These are phyloP conservation scores for Arizona elegans DNA, from an alignment of 2,113 vertebrate species.

Conservation along the genomic window DNA sequence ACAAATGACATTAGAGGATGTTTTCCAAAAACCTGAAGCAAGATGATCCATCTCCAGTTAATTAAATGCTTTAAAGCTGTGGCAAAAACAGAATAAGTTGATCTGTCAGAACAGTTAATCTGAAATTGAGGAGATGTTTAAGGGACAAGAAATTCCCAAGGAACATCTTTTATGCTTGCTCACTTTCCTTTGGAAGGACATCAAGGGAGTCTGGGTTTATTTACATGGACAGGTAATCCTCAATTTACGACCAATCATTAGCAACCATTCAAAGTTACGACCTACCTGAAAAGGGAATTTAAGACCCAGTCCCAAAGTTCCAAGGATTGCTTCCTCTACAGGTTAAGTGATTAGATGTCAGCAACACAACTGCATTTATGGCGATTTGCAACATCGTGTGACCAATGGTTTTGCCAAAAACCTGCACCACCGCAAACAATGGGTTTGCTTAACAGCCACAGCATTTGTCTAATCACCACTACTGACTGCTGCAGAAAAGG, in stretches of 20 bases:
- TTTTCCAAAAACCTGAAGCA: neutral
- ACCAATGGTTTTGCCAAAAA: neutral
- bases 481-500: neutral
- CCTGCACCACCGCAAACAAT: neutral
- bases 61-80: neutral
- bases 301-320: neutral
- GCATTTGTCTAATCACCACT: neutral
- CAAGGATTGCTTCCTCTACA: neutral
- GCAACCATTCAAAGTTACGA: neutral
- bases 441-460: neutral
- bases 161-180: neutral
- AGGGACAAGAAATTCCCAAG: neutral
- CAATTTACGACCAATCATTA: neutral
- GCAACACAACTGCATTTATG: neutral
- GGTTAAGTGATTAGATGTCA: neutral
- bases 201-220: neutral
- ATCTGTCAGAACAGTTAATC: neutral
- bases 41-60: neutral
- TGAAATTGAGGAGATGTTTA: neutral
- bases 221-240: neutral
- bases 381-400: too few relatives aligned
- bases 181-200: neutral
- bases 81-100: neutral
- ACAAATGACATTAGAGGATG: neutral
- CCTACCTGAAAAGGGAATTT: neutral